Conservation (phyloP, 2,888 invertebrate genomes). For the Xanthostigma xanthostigma region DNA sequence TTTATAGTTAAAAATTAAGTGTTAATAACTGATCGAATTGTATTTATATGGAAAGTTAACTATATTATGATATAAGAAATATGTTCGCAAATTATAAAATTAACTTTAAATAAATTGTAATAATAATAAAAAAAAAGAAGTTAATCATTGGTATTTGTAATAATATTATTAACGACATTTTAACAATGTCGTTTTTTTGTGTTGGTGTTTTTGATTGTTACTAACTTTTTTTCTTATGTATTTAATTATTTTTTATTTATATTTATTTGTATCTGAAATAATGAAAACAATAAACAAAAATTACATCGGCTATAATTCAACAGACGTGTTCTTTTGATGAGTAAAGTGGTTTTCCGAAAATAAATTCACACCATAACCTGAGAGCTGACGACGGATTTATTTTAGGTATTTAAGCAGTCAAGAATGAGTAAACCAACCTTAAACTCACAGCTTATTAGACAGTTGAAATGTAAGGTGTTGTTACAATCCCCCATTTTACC, state of each 20-base stretch:
- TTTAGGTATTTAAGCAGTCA: no score
- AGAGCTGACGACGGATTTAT: no score
- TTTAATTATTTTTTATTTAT: conserved; percentile 1
- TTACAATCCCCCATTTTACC: no score
- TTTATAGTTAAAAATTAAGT: no score
- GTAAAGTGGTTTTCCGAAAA: no score
- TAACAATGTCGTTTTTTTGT: conserved; percentile 1
- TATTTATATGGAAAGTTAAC: no score
- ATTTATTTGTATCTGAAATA: neutral
- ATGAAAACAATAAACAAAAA: neutral
- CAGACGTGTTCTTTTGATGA: no score
- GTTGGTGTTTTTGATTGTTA: neutral
- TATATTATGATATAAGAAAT: neutral
- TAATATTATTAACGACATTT: conserved; percentile 1
- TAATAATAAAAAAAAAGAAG: neutral
- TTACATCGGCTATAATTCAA: neutral
- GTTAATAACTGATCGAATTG: no score
- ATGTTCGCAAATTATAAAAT: neutral
- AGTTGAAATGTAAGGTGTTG: no score
- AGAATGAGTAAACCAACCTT: no score
- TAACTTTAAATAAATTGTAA: neutral
- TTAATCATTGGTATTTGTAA: conserved; percentile 2
- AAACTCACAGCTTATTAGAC: no score
- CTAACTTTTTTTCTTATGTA: conserved; percentile 3
- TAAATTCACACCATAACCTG: no score